Base-by-base conservation (phyloP, 2,797 vertebrate species). In the Acridotheres tristis region DNA sequence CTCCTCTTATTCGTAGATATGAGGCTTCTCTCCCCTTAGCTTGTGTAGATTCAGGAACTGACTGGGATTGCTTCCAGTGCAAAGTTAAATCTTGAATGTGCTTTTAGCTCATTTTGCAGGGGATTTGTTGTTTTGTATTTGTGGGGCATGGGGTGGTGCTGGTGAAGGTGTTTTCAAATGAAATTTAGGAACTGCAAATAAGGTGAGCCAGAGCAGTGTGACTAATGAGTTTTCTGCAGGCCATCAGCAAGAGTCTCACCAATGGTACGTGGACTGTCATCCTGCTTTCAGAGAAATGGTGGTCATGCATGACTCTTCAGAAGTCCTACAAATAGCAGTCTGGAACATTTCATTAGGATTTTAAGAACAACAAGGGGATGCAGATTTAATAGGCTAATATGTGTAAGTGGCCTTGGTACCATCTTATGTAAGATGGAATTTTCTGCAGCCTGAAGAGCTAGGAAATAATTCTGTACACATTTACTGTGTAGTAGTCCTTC, bases 261-360 rank as follows among this genome's bases (percentile, higher is more conserved):
- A 59, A 3, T 57, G 25, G 16, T 50, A 48, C 3, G 1, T 61
- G 61, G 34, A 48, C 32, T 10, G 11, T 47, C 15, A 4, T 48
- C 43, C 75, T 80, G 65, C 94, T 94, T 90, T 92, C 82, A 96
- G 93, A 95, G 89, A 96, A 97, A 93, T 34, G 77, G 82, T 93
- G 83, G 63, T 97, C 95, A 63, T 76, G 67, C 90, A 68, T 91
- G 93, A 81, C 66, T 92, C 94, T 89, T 94, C 87, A 92, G 92
- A 96, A 97, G 89, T 95, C 86, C 90, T 96, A 85, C 93, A 97
- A 93, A 89, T 96, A 96, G 62, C 80, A 43, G 51, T 92, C 82
- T 93, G 95, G 95, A 97, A 97, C 79, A 77, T 97, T 98, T 97
- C 47, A 80, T 97, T 98, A 97, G 89, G 85, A 91, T 97, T 98